Evolutionary conservation across 2,113 vertebrate species (phyloP).

Genomic region (Zeus faber): DNA sequence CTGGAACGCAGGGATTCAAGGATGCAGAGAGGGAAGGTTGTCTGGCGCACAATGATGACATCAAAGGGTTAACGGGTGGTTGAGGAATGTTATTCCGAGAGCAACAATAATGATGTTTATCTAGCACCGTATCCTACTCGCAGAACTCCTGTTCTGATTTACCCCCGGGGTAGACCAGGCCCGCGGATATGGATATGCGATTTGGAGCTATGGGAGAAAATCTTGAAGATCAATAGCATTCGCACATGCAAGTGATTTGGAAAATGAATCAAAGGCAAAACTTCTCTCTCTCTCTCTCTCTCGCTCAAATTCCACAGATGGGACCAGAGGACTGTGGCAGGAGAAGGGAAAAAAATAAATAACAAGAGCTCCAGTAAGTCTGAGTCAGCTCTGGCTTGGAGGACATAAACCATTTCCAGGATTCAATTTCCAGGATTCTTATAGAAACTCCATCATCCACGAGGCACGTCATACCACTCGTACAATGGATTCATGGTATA

Average conservation of each 20-base stretch:
- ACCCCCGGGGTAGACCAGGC: background rate
- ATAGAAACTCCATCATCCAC: conserved; percentile 41
- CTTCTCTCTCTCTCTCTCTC: no score
- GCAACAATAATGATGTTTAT: no score
- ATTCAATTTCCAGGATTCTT: conserved; percentile 23
- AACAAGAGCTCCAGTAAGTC: no score
- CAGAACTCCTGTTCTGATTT: no score
- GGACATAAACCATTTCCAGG: conserved; percentile 53
- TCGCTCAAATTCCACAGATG: conserved; percentile 32
- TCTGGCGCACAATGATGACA: no score
- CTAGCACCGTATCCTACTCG: no score
- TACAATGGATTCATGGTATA: no score
- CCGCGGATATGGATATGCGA: background rate
- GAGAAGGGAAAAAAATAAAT: no score
- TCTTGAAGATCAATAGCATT: conserved; percentile 26
- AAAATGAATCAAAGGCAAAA: conserved; percentile 48
- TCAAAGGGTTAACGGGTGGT: no score
- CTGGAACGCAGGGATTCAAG: no score
- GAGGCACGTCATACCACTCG: conserved; percentile 37
- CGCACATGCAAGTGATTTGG: conserved; percentile 46
- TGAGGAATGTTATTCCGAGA: no score
- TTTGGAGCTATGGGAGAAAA: conserved; percentile 11
- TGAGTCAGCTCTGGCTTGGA: background rate
- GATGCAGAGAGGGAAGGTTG: no score
- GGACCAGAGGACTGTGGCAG: background rate